Conservation (phyloP, 2,888 invertebrate genomes). For the Erebia palarica region DNA sequence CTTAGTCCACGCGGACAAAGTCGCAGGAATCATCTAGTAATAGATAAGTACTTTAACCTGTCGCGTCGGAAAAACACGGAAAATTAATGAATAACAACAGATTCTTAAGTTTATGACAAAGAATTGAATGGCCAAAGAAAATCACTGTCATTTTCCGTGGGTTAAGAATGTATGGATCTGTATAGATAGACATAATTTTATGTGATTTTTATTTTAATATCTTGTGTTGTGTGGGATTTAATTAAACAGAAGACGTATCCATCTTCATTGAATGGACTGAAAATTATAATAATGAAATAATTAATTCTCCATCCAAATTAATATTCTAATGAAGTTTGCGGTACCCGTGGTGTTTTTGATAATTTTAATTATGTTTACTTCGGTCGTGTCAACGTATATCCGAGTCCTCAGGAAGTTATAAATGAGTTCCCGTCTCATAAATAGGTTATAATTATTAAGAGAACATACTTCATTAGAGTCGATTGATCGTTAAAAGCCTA, state of each 20-base stretch:
- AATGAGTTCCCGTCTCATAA: conserved; percentile 30
- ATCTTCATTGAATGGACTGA: background rate
- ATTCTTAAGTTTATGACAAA: too few relatives aligned
- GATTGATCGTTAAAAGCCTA: conserved; percentile 47
- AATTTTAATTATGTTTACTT: conserved; percentile 35
- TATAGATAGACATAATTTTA: too few relatives aligned
- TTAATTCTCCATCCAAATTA: conserved; percentile 30
- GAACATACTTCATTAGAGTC: conserved; percentile 43
- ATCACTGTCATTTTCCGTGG: too few relatives aligned
- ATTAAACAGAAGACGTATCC: background rate
- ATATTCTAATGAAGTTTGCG: conserved; percentile 32
- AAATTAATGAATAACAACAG: too few relatives aligned
- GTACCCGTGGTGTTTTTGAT: conserved; percentile 28
- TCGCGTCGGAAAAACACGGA: too few relatives aligned
- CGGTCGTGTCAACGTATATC: conserved; percentile 25
- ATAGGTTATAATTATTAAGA: conserved; percentile 35
- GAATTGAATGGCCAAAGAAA: too few relatives aligned
- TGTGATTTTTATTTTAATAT: background rate
- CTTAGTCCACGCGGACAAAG: too few relatives aligned
- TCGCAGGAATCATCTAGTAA: too few relatives aligned
- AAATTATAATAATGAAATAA: conserved; percentile 20
- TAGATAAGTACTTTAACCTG: too few relatives aligned
- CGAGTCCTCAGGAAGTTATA: conserved; percentile 16
- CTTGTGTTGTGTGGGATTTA: background rate
- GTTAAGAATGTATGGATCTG: too few relatives aligned